phyloP scores from a whole-genome alignment of 2,113 vertebrate species.

The Myxocyprinus asiaticus region DNA sequence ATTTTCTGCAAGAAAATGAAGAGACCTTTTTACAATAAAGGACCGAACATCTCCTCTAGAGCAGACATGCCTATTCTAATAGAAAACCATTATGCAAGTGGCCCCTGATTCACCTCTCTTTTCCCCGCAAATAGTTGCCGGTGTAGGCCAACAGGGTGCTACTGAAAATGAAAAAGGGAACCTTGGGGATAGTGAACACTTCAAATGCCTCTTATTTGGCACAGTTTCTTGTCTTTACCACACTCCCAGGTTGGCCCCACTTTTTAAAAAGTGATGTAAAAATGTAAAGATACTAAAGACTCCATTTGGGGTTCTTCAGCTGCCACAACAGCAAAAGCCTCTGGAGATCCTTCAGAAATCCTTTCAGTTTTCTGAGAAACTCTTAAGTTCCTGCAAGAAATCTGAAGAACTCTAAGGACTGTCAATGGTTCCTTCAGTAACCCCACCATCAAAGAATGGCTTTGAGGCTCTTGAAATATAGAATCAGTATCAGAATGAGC shows the following conservation, averaged over 20 bases:
- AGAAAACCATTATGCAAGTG: conserved; percentile 28
- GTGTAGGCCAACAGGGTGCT: conserved; percentile 48
- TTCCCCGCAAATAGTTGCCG: conserved; percentile 6
- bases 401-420: too few relatives aligned
- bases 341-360: too few relatives aligned
- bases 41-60: conserved; percentile 32
- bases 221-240: conserved; percentile 33
- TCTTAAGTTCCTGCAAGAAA: too few relatives aligned
- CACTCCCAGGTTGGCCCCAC: conserved; percentile 30
- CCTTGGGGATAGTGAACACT: conserved; percentile 14
- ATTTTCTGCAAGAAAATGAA: conserved; percentile 19
- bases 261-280: too few relatives aligned
- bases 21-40: conserved; percentile 29
- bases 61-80: conserved; percentile 28
- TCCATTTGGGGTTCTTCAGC: too few relatives aligned
- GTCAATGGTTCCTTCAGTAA: too few relatives aligned
- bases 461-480: too few relatives aligned
- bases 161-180: conserved; percentile 22
- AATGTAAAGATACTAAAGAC: too few relatives aligned
- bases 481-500: too few relatives aligned
- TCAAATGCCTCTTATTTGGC: conserved; percentile 26
- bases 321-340: too few relatives aligned
- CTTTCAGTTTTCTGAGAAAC: too few relatives aligned
- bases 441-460: too few relatives aligned
- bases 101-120: conserved; percentile 27